Evolutionary conservation across 2,113 vertebrate species (phyloP).

Genomic region (Euleptes europaea): DNA sequence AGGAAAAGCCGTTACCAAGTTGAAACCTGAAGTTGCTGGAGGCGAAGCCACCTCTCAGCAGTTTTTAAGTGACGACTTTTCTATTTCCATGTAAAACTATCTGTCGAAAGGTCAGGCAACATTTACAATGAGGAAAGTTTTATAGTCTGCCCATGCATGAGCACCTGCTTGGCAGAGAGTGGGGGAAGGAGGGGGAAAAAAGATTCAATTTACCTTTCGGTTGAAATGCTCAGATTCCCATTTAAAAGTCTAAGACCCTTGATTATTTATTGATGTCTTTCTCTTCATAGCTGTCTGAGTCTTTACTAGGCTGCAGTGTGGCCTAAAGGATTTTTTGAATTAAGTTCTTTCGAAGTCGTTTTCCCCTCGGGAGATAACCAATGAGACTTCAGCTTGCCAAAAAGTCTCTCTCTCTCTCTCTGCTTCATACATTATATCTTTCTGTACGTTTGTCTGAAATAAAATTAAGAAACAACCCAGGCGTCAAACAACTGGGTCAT

Average conservation of each 20-base stretch:
- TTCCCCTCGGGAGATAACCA: conserved; percentile 72
- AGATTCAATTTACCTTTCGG: conserved; percentile 87
- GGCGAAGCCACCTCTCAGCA: conserved; percentile 51
- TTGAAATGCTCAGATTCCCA: conserved; percentile 88
- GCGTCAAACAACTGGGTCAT: conserved; percentile 52
- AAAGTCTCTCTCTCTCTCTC: conserved; percentile 7
- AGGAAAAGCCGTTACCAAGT: conserved; percentile 34
- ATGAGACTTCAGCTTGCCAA: conserved; percentile 53
- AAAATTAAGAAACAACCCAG: conserved; percentile 55
- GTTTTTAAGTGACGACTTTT: conserved; percentile 65
- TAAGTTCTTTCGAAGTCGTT: conserved; percentile 81
- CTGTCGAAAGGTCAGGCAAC: conserved; percentile 66
- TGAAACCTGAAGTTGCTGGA: conserved; percentile 56
- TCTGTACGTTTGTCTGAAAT: conserved; percentile 41
- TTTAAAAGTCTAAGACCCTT: conserved; percentile 92
- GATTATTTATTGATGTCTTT: conserved; percentile 99
- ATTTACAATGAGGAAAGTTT: conserved; percentile 68
- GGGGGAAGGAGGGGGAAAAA: conserved; percentile 20
- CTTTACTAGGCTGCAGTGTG: conserved; percentile 73
- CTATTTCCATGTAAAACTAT: conserved; percentile 75
- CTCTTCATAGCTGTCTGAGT: conserved; percentile 83
- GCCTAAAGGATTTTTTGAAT: conserved; percentile 91
- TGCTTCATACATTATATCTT: neutral
- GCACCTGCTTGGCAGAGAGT: conserved; percentile 61
- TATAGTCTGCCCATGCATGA: conserved; percentile 58